Evolutionary conservation across 1,140 invertebrate species (phyloP).

Genomic region (Drosophila obscura): DNA sequence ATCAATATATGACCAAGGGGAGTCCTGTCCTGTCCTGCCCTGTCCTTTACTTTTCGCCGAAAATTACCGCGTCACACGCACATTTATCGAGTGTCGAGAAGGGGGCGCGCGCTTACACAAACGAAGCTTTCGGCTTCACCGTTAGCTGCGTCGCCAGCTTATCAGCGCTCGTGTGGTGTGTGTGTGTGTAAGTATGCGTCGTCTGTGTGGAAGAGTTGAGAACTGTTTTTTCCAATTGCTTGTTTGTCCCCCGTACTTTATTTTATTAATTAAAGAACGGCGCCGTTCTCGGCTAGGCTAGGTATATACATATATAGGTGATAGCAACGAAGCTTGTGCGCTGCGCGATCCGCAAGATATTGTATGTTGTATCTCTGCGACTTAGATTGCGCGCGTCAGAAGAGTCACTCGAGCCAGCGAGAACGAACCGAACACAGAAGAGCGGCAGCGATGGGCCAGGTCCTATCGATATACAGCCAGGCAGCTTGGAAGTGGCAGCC

Average conservation of each 20-base stretch:
- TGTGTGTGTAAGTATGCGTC: conserved; percentile 19
- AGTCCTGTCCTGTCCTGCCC: too few species aligned
- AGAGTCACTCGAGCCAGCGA: too few species aligned
- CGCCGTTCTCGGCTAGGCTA: conserved; percentile 1
- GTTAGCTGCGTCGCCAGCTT: conserved; percentile 67
- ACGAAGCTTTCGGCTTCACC: conserved; percentile 5
- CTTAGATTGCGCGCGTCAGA: too few species aligned
- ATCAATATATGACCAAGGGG: too few species aligned
- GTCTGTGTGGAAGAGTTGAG: conserved; percentile 6
- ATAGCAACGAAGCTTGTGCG: not conserved
- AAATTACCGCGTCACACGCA: too few species aligned
- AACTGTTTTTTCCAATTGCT: conserved; percentile 19
- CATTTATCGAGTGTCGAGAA: too few species aligned
- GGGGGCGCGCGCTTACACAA: not conserved
- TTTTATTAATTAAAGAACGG: conserved; percentile 65
- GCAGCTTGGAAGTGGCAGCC: too few species aligned
- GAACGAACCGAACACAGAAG: too few species aligned
- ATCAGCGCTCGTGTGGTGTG: conserved; percentile 30
- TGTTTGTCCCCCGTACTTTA: conserved; percentile 29
- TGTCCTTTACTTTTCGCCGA: too few species aligned
- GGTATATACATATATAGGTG: not conserved
- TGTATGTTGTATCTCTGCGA: too few species aligned
- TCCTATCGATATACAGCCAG: too few species aligned
- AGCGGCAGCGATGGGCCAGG: too few species aligned
- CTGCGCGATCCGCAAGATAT: not conserved